These are phyloP conservation scores for Leucoma salicis DNA, from an alignment of 2,888 invertebrate genomes.

Conservation along the genomic window DNA sequence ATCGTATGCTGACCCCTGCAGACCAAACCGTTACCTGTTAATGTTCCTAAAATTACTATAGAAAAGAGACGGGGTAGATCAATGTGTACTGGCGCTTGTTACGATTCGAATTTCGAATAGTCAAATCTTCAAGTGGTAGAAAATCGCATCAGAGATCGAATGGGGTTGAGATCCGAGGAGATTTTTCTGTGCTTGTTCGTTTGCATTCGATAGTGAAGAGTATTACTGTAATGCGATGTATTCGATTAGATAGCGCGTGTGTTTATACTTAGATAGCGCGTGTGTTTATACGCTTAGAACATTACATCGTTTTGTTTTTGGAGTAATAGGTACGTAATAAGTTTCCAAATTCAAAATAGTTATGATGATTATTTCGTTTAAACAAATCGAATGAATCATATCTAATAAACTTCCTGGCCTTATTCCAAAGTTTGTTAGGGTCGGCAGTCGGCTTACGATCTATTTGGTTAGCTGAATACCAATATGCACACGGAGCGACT, in stretches of 20 bases:
- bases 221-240: conserved; percentile 33
- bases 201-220: conserved; percentile 38
- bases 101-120: conserved; percentile 43
- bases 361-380: no score
- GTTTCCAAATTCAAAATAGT: no score
- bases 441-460: no score
- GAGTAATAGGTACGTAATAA: conserved; percentile 1
- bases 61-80: conserved; percentile 4
- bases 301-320: no score
- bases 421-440: no score
- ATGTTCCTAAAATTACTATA: conserved; percentile 4
- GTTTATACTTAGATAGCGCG: conserved; percentile 8
- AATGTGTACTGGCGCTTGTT: conserved; percentile 36
- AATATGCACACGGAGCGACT: no score
- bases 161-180: conserved; percentile 26
- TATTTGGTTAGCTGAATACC: no score
- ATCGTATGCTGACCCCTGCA: conserved; percentile 18
- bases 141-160: conserved; percentile 63
- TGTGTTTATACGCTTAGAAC: conserved; percentile 7
- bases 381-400: no score
- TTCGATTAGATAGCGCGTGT: conserved; percentile 21
- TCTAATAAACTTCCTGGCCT: no score
- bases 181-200: conserved; percentile 27
- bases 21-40: conserved; percentile 1
- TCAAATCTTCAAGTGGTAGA: conserved; percentile 66